Conservation (phyloP, 2,888 invertebrate genomes). For the Heteromurus nitidus region DNA sequence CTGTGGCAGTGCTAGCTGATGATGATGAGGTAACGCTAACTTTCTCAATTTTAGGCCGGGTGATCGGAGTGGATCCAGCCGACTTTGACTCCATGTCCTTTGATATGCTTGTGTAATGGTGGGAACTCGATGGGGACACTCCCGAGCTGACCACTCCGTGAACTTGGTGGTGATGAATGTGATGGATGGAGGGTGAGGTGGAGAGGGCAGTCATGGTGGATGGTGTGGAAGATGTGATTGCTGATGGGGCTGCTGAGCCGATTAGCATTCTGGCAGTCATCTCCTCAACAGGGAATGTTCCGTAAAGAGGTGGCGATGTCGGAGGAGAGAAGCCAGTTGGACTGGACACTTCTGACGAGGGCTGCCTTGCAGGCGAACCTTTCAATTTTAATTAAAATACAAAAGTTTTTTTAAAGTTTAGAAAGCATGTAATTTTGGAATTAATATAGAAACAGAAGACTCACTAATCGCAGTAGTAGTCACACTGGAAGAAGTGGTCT, state of each 20-base stretch:
- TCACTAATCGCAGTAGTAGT: conserved; percentile 67
- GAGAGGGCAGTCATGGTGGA: conserved; percentile 80
- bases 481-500: conserved; percentile 59
- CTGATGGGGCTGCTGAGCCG: conserved; percentile 76
- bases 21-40: neutral
- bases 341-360: conserved; percentile 67
- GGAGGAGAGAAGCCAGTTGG: conserved; percentile 67
- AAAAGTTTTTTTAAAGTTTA: neutral
- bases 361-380: conserved; percentile 69
- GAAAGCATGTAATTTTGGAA: neutral
- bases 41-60: conserved; percentile 49
- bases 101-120: conserved; percentile 26
- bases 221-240: conserved; percentile 78
- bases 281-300: conserved; percentile 72
- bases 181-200: conserved; percentile 76
- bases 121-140: conserved; percentile 15
- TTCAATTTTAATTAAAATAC: neutral
- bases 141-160: neutral
- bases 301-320: conserved; percentile 67
- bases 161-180: conserved; percentile 24
- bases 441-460: conserved; percentile 5
- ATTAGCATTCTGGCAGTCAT: conserved; percentile 72
- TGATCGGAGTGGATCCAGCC: conserved; percentile 42
- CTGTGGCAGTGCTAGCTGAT: neutral
- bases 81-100: conserved; percentile 46